Percentiles rank a stretch among this genome's conserved stretches.
Evolutionary conservation across 2,113 vertebrate species (phyloP).

Genomic region (Epinephelus moara): DNA sequence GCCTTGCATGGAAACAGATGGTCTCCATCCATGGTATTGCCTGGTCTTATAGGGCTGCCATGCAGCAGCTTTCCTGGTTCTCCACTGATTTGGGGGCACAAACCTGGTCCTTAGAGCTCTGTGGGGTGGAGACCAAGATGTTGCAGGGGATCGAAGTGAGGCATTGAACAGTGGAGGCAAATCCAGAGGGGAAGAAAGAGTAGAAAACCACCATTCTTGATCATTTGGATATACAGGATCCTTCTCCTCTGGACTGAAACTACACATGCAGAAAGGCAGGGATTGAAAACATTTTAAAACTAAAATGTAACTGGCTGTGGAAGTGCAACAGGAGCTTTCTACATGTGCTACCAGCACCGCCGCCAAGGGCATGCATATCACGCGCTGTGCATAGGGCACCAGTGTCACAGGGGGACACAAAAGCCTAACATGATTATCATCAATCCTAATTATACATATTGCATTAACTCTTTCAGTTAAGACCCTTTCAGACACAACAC

Average conservation of each 20-base stretch:
- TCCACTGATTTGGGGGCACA: not conserved
- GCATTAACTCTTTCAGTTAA: too few relatives aligned
- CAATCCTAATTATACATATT: too few relatives aligned
- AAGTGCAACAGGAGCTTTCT: not conserved
- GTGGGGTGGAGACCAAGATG: not conserved
- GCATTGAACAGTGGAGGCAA: not conserved
- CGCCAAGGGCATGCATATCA: too few relatives aligned
- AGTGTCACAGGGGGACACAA: too few relatives aligned
- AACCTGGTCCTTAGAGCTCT: not conserved
- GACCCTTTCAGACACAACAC: too few relatives aligned
- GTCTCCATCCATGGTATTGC: not conserved
- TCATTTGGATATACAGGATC: not conserved
- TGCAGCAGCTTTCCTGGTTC: not conserved
- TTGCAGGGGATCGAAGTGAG: not conserved
- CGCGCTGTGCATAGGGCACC: too few relatives aligned
- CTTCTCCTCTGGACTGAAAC: not conserved
- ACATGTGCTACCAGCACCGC: too few relatives aligned
- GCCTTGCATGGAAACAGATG: not conserved
- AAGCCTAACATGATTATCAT: too few relatives aligned
- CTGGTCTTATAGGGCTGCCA: not conserved
- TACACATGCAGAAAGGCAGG: not conserved
- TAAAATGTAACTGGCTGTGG: not conserved
- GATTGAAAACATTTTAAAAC: not conserved
- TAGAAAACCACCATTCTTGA: too few relatives aligned
- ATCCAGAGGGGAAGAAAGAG: not conserved